Base-by-base conservation (phyloP, 92 coral and sea anemone genomes). In the Phenganax stokvisi region DNA sequence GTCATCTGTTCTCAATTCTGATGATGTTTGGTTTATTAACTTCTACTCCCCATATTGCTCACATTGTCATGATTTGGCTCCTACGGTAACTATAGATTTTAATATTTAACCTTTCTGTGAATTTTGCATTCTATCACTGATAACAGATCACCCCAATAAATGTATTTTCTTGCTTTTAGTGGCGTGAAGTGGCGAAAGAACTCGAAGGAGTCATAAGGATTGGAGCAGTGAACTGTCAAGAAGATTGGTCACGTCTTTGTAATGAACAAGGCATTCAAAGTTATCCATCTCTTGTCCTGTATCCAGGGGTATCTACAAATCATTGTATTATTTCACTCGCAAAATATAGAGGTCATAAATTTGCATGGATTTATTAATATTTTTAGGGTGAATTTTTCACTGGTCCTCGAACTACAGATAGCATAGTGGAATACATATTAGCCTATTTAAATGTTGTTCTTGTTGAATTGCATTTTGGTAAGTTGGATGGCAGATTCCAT, bases 221-320 rank as follows among this genome's bases (percentile, higher is more conserved):
- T 83, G 99, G 99, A 57, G 99, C 99, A n/a, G 97, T 96, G 47
- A 96, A 96, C 84, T 96, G 99, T 54, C 99, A 96, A 67, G 99
- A 96, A 44, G 99, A 96, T 76, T 96, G 99, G 99, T 37, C 47
- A 37, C 66, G 87, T 53, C 91, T 92, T 28, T 94, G 98, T 77
- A 90, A 88, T 51, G 88, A 67, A 12, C 96, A 94, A 81, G 90
- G 92, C 67, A 92, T 94, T 52, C 92, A 86, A 55, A 90, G 98
- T 63, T 94, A 92, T 62, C 98, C 98, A 0, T 87, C 97, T 6
- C 89, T 94, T 80, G 87, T 90, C 44, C 88, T 94, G 12, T 94
- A 94, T 58, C 98, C 98, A 13, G 84, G 96, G 55, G 98, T 94
- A 74, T 85, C 94, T 93, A 28, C 8, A 12, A 59, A 12, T 59